A percentile compares a stretch with the other conserved stretches of the same genome.
Conservation (phyloP, 2,888 invertebrate species). For the Anarsia innoxiella region DNA sequence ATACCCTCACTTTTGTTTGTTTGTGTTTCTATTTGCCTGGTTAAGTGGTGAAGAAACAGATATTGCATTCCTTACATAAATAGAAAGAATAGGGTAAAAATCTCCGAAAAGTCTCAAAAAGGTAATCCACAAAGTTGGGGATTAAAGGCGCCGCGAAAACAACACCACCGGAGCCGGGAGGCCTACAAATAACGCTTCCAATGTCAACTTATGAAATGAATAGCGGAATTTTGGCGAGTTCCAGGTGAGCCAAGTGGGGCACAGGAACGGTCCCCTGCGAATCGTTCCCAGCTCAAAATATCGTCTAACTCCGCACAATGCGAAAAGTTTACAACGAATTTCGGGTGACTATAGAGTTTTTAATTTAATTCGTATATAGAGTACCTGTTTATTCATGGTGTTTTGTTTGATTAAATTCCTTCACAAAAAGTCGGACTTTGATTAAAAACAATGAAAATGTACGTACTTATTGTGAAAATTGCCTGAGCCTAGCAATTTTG, state of each 20-base stretch:
- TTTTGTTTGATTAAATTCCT: slow-evolving; percentile 11
- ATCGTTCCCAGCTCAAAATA: slow-evolving; percentile 30
- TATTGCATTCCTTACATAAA: no score
- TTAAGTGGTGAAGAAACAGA: no score
- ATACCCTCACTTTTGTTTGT: no score
- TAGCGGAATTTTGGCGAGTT: slow-evolving; percentile 36
- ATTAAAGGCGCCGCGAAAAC: slow-evolving; percentile 4
- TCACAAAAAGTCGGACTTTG: slow-evolving; percentile 1
- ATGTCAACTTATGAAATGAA: slow-evolving; percentile 46
- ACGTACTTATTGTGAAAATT: no score
- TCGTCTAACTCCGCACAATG: slow-evolving; percentile 38
- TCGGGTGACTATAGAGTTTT: slow-evolving; percentile 30
- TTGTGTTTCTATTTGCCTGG: no score
- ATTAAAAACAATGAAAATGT: slow-evolving; percentile 1
- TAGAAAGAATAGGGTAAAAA: slow-evolving; percentile 1
- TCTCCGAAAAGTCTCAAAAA: slow-evolving; percentile 1
- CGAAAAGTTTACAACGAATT: slow-evolving; percentile 41
- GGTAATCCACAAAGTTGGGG: slow-evolving; percentile 1
- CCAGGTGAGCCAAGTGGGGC: slow-evolving; percentile 28
- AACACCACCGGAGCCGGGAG: slow-evolving; percentile 14
- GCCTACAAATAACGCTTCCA: slow-evolving; percentile 33
- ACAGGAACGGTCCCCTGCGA: slow-evolving; percentile 29
- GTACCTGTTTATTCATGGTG: slow-evolving; percentile 12
- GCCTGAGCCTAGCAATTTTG: slow-evolving; percentile 1
- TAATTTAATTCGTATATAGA: slow-evolving; percentile 32